phyloP scores from a whole-genome alignment of 37 sponge, comb jelly and placozoan genomes.

The Eunapius fragilis region DNA sequence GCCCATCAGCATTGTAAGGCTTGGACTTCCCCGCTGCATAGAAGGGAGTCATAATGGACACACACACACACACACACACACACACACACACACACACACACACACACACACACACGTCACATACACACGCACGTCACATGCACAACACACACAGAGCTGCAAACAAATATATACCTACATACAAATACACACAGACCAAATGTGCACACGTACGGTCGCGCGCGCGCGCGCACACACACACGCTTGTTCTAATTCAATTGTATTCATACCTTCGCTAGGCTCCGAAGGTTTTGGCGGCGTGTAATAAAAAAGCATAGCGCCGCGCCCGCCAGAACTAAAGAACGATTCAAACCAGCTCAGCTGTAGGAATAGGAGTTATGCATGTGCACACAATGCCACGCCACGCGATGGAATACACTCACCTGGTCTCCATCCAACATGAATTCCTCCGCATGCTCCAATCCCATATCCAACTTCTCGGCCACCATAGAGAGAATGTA shows the following conservation, averaged over 20 bases:
- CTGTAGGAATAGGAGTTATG: constrained; percentile 13
- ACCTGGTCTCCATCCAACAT: constrained; percentile 88
- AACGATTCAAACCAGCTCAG: constrained; percentile 83
- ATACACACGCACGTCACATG: not conserved
- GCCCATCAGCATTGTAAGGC: constrained; percentile 20
- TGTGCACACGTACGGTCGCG: too few relatives aligned
- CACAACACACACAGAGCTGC: not conserved
- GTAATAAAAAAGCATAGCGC: constrained; percentile 83
- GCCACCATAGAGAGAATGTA: constrained; percentile 80
- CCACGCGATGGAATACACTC: not conserved
- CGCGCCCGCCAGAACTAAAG: constrained; percentile 64
- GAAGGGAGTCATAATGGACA: not conserved
- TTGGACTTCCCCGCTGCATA: not conserved
- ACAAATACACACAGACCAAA: too few relatives aligned
- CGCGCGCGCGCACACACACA: not conserved
- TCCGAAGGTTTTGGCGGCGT: constrained; percentile 37
- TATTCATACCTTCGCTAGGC: not conserved
- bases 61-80: not conserved
- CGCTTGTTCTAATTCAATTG: not conserved
- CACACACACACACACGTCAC: not conserved
- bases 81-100: not conserved
- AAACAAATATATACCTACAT: too few relatives aligned
- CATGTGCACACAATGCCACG: not conserved
- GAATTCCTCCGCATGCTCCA: constrained; percentile 88
- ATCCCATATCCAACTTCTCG: constrained; percentile 72